These are phyloP conservation scores for Lithophane ornitopus DNA, from an alignment of 2,888 invertebrate genomes.

Conservation along the genomic window DNA sequence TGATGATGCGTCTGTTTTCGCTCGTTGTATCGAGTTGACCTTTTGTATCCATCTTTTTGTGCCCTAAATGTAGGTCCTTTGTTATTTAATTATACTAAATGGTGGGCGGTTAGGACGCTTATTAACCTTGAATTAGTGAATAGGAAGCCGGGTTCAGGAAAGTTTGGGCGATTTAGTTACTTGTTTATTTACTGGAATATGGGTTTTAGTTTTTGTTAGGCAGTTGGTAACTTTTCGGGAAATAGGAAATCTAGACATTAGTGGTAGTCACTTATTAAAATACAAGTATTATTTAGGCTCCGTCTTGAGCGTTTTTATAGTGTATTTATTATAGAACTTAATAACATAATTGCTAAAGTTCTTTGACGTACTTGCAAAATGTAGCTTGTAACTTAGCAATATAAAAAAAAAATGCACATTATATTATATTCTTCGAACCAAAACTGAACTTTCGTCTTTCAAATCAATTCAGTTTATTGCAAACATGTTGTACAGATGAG, in stretches of 20 bases:
- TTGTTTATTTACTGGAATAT: neutral
- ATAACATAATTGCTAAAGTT: neutral
- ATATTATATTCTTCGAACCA: neutral
- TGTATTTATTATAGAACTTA: neutral
- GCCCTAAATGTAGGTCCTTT: conserved; percentile 20
- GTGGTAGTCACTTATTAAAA: neutral
- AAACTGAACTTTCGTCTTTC: neutral
- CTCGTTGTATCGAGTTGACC: neutral
- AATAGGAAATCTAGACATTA: too few species aligned
- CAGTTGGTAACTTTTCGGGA: neutral
- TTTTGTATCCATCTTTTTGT: neutral
- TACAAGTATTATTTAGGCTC: too few species aligned
- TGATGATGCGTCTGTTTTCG: neutral
- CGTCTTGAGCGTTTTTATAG: too few species aligned
- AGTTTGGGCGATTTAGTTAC: neutral
- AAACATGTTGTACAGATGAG: too few species aligned
- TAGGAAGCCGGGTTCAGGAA: conserved; percentile 3
- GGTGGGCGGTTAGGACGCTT: neutral
- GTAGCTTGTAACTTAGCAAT: too few species aligned
- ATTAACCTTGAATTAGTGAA: conserved; percentile 19
- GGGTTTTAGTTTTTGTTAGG: neutral
- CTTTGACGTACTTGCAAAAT: too few species aligned
- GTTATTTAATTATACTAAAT: conserved; percentile 44
- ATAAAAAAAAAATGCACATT: neutral
- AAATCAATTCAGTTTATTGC: too few species aligned